Base-by-base conservation (phyloP, 2,797 vertebrate genomes). In the Microctenopoma lineatum region DNA sequence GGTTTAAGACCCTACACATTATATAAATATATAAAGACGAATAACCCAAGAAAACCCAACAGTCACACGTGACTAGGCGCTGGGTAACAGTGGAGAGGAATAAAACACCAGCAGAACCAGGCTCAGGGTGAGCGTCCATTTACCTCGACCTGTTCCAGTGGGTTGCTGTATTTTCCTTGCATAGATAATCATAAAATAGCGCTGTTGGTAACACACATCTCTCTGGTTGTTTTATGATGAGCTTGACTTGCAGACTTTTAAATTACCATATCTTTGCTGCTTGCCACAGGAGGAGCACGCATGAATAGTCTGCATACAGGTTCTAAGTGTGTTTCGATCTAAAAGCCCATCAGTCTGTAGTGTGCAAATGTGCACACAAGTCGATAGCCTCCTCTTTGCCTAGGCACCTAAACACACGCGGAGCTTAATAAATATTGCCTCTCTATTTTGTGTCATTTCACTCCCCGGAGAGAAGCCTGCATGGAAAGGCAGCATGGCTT, bases 281-380 rank as follows among this genome's bases (percentile, higher is more conserved):
- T 60, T 50, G 45, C 64, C 29, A 55, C 73, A 77, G 73, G 83
- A 70, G 73, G 61, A 73, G 79, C 73, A 66, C 69, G 82, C 77
- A 73, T 83, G 82, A 78, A 72, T 73, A 71, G 75, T 79, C 77
- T 72, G 74, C 83, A 82, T 78, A 77, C 70, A 63, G 70, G 73
- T 79, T 75, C 79, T 87, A 81, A 87, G 79, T 77, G 79, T 76
- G 52, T 85, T 90, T 87, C 79, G 74, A 88, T 86, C 80, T 74
- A 18, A 86, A 84, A 82, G 58, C 69, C 81, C 83, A 86, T 84
- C 70, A 79, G 58, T 9, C 58, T 63, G 57, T n/a, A 3, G 41
- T 48, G 64, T 77, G 54, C 80, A 75, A 70, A 75, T 71, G 66
- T 65, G 60, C 74, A 59, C 60, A 70, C 52, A 64, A 36, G 38